Evolutionary conservation across 2,113 vertebrate species (phyloP), one percentile per base, ranked within the genome.

Genomic region (Syngnathus floridae): DNA sequence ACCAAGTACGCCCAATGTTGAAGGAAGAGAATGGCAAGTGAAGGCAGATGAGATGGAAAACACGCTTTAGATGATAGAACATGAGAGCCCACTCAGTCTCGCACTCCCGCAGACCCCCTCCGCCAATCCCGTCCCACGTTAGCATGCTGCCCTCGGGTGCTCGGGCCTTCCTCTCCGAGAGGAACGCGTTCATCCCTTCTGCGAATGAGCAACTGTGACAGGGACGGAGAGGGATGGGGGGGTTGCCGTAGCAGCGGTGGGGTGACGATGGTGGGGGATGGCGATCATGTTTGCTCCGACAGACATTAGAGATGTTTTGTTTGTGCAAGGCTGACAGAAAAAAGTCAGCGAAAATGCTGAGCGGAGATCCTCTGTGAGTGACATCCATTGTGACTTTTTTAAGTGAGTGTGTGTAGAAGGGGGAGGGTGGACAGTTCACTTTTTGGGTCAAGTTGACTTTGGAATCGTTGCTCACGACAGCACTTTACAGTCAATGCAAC

Each of bases 321-420:
- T 88, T 61, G 84, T 89, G 88, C 88, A 88, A 89, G 80, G 78
- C 72, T 75, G 83, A 86, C 88, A 86, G 66, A 86, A 89, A 31
- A 91, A 91, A 88, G 78, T 84, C 65, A 35, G 35, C 22, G 14
- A 31, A 81, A 86, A 73, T 76, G 80, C 83, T 87, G 79, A 87
- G 85, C 49, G 62, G 60, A 69, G 69, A 75, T 79, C 77, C 66
- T 41, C 12, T 6, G 76, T 84, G 86, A 88, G 63, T 63, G 79
- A 76, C 79, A 84, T 76, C 66, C 65, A 77, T 74, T 75, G 70
- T 82, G 81, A 85, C 84, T 87, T 87, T 83, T 86, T 86, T 41
- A 61, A 76, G 76, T 31, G 26, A 31, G 26, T 31, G 26, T 31
- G 26, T 31, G 26, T 3, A 31, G 77, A 80, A 78, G 76, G 45